These are phyloP conservation scores for Sternarchorhynchus goeldii DNA, from an alignment of 2,797 vertebrate genomes.

Conservation along the genomic window DNA sequence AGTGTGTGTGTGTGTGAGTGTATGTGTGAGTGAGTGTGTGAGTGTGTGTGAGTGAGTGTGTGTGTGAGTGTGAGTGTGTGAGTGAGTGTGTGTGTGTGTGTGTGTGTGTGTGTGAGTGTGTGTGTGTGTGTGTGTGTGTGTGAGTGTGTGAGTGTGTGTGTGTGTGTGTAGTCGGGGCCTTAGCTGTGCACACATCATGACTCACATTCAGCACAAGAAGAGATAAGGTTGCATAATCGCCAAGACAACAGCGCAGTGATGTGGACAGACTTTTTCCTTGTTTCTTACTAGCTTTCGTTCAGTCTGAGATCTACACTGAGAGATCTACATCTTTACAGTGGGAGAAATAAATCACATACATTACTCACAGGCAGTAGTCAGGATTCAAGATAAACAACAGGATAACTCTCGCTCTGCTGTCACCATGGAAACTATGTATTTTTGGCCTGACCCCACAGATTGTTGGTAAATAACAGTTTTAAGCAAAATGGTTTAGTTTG, in stretches of 20 bases:
- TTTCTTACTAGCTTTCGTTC: neutral
- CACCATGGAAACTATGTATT: neutral
- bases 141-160: constrained; percentile 22
- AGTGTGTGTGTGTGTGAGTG: no score
- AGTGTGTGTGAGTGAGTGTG: no score
- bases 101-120: no score
- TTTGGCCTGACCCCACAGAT: neutral
- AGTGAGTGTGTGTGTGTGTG: no score
- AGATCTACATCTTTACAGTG: neutral
- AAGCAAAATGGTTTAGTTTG: neutral
- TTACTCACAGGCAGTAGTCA: neutral
- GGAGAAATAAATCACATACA: constrained; percentile 10
- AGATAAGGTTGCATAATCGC: constrained; percentile 39
- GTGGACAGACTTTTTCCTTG: constrained; percentile 1
- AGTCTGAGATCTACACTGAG: constrained; percentile 6
- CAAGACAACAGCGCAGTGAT: constrained; percentile 33
- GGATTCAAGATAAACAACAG: neutral
- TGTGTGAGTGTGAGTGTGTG: no score
- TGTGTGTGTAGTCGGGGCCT: constrained; percentile 20
- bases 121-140: no score
- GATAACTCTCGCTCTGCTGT: neutral
- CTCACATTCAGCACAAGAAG: constrained; percentile 43
- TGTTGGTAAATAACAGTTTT: neutral
- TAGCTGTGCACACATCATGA: constrained; percentile 35
- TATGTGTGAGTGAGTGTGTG: no score